Percentiles rank a stretch among this genome's conserved stretches.
Evolutionary conservation across 2,113 vertebrate genomes (phyloP).

Genomic region (Herpetotheres cachinnans): DNA sequence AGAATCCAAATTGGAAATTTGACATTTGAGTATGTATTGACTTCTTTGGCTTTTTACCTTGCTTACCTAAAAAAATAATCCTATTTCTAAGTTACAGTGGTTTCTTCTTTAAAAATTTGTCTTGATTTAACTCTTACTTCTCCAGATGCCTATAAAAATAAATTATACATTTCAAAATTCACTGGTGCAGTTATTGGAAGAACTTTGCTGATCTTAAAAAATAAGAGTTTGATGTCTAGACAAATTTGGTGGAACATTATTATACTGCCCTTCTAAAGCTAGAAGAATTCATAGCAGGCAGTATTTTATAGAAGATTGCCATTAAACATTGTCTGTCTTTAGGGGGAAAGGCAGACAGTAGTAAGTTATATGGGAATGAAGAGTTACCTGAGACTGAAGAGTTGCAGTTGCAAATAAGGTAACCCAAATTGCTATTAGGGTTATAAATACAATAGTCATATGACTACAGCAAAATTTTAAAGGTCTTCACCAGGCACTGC

Average conservation of each 20-base stretch:
- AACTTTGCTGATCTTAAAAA: constrained; percentile 12
- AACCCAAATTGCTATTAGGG: constrained; percentile 35
- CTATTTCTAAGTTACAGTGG: not conserved
- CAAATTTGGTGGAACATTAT: constrained; percentile 25
- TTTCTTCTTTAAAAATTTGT: not conserved
- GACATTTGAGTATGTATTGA: not conserved
- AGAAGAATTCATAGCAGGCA: not conserved
- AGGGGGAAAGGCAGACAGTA: constrained; percentile 6
- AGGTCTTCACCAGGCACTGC: not conserved
- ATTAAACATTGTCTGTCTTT: constrained; percentile 42
- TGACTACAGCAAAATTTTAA: constrained; percentile 30
- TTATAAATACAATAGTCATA: constrained; percentile 1
- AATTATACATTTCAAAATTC: not conserved
- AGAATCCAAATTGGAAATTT: not conserved
- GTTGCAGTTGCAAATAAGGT: constrained; percentile 16
- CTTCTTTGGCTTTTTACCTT: not conserved
- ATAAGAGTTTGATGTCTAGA: not conserved
- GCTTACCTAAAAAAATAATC: not conserved
- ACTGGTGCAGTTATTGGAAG: not conserved
- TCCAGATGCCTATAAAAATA: not conserved
- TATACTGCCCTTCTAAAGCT: not conserved
- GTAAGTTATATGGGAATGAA: constrained; percentile 35
- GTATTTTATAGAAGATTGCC: constrained; percentile 44
- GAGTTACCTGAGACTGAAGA: constrained; percentile 36
- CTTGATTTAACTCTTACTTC: not conserved